Evolutionary conservation across 2,888 invertebrate species (phyloP).

Genomic region (Lasius platythorax): DNA sequence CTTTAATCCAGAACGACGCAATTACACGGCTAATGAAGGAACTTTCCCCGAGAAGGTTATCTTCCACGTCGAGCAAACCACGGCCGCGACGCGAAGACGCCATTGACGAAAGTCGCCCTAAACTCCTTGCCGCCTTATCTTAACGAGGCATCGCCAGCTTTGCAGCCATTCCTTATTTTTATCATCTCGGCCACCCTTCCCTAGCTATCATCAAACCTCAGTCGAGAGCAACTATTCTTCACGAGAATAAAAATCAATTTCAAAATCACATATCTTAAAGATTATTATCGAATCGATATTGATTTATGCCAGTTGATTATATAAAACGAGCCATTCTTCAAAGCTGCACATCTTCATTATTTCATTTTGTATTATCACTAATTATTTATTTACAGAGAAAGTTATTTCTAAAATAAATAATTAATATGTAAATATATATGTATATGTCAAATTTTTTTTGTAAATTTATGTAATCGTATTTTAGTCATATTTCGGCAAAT

Average conservation of each 20-base stretch:
- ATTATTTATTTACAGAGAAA: not conserved
- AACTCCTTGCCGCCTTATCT: conserved; percentile 67
- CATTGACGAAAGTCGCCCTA: conserved; percentile 60
- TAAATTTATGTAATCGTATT: not conserved
- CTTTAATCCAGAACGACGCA: conserved; percentile 70
- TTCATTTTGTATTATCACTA: not conserved
- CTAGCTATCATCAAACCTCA: conserved; percentile 8
- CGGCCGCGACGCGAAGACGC: conserved; percentile 56
- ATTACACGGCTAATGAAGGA: conserved; percentile 75
- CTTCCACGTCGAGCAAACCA: conserved; percentile 68
- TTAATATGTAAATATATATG: not conserved
- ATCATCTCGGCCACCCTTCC: not conserved
- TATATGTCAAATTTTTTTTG: not conserved
- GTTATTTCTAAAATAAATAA: not conserved
- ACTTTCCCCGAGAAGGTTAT: conserved; percentile 73
- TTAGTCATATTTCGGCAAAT: not conserved
- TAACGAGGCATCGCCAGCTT: conserved; percentile 53
- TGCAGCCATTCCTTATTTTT: conserved; percentile 54
- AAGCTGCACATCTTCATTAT: not conserved
- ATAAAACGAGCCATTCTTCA: not conserved
- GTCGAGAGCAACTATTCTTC: conserved; percentile 3
- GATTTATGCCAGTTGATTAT: not conserved
- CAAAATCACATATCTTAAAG: not conserved
- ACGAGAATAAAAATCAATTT: conserved; percentile 19
- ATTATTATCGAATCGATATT: not conserved